Conservation (phyloP, 2,113 vertebrate genomes). For the Macaca fascicularis region DNA sequence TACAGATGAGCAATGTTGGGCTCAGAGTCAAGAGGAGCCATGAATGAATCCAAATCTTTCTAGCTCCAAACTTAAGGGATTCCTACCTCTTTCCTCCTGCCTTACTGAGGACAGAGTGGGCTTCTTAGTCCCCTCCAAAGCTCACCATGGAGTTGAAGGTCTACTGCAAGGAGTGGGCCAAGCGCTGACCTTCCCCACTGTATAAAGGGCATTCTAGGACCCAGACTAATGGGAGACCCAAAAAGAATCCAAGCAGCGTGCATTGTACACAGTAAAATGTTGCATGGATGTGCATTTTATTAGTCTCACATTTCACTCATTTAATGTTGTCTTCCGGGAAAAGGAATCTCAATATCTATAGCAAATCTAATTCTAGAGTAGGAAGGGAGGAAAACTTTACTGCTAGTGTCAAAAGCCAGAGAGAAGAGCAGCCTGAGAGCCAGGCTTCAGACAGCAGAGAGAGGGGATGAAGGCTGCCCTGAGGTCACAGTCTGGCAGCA, state of each 20-base stretch:
- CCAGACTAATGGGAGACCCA: background rate
- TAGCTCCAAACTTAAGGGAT: background rate
- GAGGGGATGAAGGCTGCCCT: background rate
- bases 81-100: background rate
- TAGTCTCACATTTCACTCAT: background rate
- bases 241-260: background rate
- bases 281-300: background rate
- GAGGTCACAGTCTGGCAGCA: fast-evolving
- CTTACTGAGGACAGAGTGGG: too few relatives aligned
- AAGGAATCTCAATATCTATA: background rate
- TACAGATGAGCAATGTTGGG: background rate
- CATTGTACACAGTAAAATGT: background rate
- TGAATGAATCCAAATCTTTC: background rate
- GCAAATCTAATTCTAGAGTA: background rate
- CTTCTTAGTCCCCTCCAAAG: background rate
- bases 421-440: background rate
- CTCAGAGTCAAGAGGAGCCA: background rate
- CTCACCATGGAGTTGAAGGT: background rate
- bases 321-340: background rate
- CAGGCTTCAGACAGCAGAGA: background rate
- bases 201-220: background rate
- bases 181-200: too few relatives aligned
- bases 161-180: background rate
- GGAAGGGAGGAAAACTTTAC: background rate
- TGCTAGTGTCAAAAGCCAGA: background rate